Base-by-base conservation (phyloP, 2,888 invertebrate genomes). In the Antheraea assamensis region DNA sequence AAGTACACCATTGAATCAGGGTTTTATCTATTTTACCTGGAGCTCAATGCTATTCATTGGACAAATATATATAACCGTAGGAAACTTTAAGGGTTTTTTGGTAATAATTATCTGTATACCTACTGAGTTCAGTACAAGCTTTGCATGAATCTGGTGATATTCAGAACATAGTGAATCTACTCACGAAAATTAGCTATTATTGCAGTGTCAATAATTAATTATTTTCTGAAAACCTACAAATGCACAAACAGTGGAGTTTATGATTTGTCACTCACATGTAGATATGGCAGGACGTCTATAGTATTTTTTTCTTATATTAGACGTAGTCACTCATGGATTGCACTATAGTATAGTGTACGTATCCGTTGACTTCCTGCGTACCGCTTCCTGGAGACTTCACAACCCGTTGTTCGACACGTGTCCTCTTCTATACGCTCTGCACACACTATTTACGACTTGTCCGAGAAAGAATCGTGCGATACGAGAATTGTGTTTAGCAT, bases 321-420 rank as follows among this genome's bases (percentile, higher is more conserved):
- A 58, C 58, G 58, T n/a, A 24, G 24, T 58, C 35, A 68, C 79
- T 74, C 68, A 5, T 75, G 27, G 72, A 79, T 86, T 82, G 77
- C 2, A 71, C 83, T 83, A 77, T n/a, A 71, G 49, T 66, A 71
- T 64, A 74, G 76, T 79, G 77, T 79, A 79, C 83, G 87, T 88
- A 89, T 89, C 90, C 89, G 86, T 86, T 86, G 85, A 85, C 91
- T 92, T 92, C 92, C 92, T 90, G 90, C 81, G 85, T 86, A 83
- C 85, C 81, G 83, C 88, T 92, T 93, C 92, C 92, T 90, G 91
- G 88, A 90, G 88, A 87, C 88, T 87, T 86, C 87, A 83, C 92
- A 90, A 88, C 81, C 86, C 85, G 87, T 85, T 86, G 86, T 88
- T 85, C 85, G 85, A 82, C 86, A 85, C 85, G 85, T 88, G 86